A percentile compares a stretch with the other conserved stretches of the same genome.
Conservation (phyloP, 2,888 invertebrate species). For the Mesodorylaimus sp. region DNA sequence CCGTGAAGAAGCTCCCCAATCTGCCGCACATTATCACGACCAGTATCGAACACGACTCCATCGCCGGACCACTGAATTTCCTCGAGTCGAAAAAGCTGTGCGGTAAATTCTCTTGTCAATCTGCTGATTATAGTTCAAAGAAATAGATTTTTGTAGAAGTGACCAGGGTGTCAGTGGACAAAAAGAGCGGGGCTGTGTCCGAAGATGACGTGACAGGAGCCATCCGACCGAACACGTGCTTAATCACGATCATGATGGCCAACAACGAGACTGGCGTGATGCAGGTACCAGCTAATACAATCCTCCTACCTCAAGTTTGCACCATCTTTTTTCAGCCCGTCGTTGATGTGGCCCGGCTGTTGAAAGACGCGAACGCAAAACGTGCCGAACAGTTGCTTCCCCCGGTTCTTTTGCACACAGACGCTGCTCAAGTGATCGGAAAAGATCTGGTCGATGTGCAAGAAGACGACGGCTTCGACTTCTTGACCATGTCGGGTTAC, state of each 20-base stretch:
- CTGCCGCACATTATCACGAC: conserved; percentile 40
- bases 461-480: conserved; percentile 36
- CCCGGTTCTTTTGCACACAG: conserved; percentile 34
- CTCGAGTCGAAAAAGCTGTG: too few species aligned
- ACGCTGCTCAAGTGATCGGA: conserved; percentile 44
- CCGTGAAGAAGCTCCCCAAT: too few species aligned
- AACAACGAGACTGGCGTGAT: conserved; percentile 46
- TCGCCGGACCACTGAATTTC: too few species aligned
- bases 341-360: conserved; percentile 21
- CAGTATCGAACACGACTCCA: conserved; percentile 40
- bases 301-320: not conserved
- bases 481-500: conserved; percentile 43
- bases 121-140: too few species aligned
- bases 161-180: too few species aligned
- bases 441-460: conserved; percentile 38
- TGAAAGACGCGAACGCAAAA: not conserved
- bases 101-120: too few species aligned
- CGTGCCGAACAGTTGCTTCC: not conserved
- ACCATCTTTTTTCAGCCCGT: conserved; percentile 21
- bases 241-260: conserved; percentile 43
- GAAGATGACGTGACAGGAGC: conserved; percentile 29
- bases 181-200: too few species aligned
- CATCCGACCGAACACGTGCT: conserved; percentile 36
- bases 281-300: conserved; percentile 27
- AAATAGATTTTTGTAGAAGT: too few species aligned